Evolutionary conservation across 2,888 invertebrate genomes (phyloP).

Genomic region (Chloromyia formosa): DNA sequence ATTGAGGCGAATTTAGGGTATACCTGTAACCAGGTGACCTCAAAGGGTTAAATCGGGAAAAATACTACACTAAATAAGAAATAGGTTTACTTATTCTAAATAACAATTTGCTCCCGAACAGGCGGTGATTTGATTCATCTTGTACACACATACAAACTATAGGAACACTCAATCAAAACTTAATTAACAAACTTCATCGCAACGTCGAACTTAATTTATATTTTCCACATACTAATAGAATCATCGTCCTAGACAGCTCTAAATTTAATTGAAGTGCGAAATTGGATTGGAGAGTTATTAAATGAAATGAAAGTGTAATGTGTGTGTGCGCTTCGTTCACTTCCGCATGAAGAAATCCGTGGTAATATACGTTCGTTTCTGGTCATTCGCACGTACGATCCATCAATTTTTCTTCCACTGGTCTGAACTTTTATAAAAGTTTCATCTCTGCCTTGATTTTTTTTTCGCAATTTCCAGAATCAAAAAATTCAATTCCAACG

Average conservation of each 20-base stretch:
- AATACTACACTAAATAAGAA: too few relatives aligned
- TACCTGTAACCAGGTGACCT: too few relatives aligned
- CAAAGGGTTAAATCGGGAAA: too few relatives aligned
- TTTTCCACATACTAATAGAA: not conserved
- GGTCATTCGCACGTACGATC: constrained; percentile 24
- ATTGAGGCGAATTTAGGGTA: too few relatives aligned
- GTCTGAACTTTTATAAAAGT: not conserved
- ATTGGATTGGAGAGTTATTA: constrained; percentile 33
- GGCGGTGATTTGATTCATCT: too few relatives aligned
- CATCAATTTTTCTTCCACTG: constrained; percentile 13
- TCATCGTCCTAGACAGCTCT: not conserved
- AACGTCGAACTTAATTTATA: constrained; percentile 12
- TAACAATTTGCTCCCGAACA: too few relatives aligned
- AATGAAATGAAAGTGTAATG: constrained; percentile 24
- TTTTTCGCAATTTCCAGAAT: not conserved
- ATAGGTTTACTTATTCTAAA: too few relatives aligned
- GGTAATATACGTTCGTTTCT: not conserved
- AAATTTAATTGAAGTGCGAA: constrained; percentile 31
- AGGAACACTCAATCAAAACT: not conserved
- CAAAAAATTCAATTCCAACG: not conserved
- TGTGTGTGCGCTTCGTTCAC: not conserved
- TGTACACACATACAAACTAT: too few relatives aligned
- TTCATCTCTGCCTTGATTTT: not conserved
- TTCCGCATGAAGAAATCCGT: not conserved
- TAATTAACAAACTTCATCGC: constrained; percentile 14